Percentiles rank a stretch among this genome's conserved stretches.
These are phyloP conservation scores for Sarcophaga peregrina DNA, from an alignment of 1,140 invertebrate species.

Conservation along the genomic window DNA sequence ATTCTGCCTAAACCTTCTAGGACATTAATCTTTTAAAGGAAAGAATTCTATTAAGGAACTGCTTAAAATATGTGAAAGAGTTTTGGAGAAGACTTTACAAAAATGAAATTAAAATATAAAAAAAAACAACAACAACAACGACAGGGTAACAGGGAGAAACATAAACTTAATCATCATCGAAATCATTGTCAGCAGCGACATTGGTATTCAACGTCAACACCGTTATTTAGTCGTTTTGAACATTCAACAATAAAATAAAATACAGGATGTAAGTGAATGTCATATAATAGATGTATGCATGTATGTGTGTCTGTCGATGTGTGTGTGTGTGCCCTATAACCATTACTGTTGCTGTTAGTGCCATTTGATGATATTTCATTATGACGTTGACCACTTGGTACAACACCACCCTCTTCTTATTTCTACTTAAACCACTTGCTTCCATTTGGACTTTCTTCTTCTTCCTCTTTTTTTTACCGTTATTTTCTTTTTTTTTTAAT, in stretches of 20 bases:
- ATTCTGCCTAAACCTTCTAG: no score
- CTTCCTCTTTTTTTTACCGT: background rate
- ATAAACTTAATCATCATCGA: background rate
- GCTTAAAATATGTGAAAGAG: background rate
- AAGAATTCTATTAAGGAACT: no score
- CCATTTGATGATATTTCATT: background rate
- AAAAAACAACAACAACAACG: background rate
- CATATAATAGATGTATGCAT: no score
- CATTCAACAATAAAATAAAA: background rate
- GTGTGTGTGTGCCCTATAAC: no score
- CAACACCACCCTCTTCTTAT: background rate
- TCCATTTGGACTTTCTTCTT: no score
- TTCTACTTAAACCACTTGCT: background rate
- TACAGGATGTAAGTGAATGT: background rate
- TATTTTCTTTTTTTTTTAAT: background rate
- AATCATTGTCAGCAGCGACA: conserved; percentile 20
- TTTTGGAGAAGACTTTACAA: background rate
- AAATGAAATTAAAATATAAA: background rate
- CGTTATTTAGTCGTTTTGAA: conserved; percentile 31
- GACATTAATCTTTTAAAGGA: no score
- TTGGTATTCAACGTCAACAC: conserved; percentile 37
- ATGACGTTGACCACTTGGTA: conserved; percentile 21
- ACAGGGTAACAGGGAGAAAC: no score
- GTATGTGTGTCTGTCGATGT: no score
- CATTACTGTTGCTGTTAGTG: background rate